phyloP scores from a whole-genome alignment of 1,140 invertebrate genomes.

The Anagrus nilaparvatae region DNA sequence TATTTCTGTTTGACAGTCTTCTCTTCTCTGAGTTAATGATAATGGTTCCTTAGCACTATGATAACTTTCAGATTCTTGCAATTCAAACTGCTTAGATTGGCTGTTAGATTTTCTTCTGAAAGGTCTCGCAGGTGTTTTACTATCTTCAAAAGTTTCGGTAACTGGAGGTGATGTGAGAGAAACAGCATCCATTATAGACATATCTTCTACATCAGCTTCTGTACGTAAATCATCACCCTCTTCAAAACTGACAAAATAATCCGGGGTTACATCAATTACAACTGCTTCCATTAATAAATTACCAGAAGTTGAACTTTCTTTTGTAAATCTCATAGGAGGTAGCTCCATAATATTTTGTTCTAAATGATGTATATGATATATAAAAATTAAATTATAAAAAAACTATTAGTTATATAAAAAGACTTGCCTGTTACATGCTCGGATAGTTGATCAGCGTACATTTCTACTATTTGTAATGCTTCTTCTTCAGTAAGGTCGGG shows the following conservation, averaged over 20 bases:
- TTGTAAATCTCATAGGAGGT: constrained; percentile 78
- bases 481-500: constrained; percentile 86
- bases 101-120: constrained; percentile 29
- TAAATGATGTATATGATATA: constrained; percentile 9
- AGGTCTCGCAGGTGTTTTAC: constrained; percentile 25
- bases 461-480: constrained; percentile 82
- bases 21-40: constrained; percentile 13
- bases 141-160: constrained; percentile 21
- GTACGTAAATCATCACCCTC: constrained; percentile 74
- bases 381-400: neutral
- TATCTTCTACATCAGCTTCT: constrained; percentile 76
- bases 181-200: constrained; percentile 60
- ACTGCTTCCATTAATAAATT: constrained; percentile 83
- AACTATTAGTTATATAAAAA: constrained; percentile 1
- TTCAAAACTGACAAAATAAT: constrained; percentile 64
- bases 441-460: constrained; percentile 85
- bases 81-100: constrained; percentile 25
- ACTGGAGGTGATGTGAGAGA: constrained; percentile 27
- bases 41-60: constrained; percentile 33
- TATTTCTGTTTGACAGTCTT: constrained; percentile 15
- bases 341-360: constrained; percentile 79
- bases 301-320: constrained; percentile 78
- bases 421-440: constrained; percentile 67
- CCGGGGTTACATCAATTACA: constrained; percentile 80
- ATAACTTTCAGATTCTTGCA: constrained; percentile 33